Base-by-base conservation (phyloP, 1,140 invertebrate species). In the Lepidurus packardi region DNA sequence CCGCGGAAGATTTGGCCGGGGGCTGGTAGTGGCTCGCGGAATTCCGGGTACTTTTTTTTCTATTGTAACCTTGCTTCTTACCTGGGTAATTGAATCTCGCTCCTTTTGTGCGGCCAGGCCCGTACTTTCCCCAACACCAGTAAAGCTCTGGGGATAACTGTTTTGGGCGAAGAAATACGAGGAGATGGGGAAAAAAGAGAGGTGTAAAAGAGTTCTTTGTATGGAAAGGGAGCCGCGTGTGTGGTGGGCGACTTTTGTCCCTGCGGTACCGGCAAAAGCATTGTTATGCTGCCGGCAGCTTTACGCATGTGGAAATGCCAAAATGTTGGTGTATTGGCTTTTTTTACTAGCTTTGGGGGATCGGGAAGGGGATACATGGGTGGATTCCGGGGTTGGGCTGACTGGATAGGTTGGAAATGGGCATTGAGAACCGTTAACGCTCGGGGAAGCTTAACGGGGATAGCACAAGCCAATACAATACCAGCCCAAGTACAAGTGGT, bases 251-350 rank as follows among this genome's bases (percentile, higher is more conserved):
- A n/a, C 53, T 65, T 65, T n/a, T 7, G 53, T 65, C 53, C 53
- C n/a, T 21, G 4, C 53, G 53, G 53, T 65, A 65, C n/a, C 21
- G 6, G 53, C 16, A 13, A n/a, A 65, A 65, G 53, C 53, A 65
- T 65, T 65, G 53, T 65, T 65, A 65, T 65, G 53, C 53, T 21
- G 53, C 53, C 13, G 53, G 53, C 21, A 65, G 16, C 21, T 65
- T 65, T 21, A 21, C 21, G 21, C 53, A 16, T n/a, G 53, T 65
- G 21, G n/a, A 13, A n/a, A 13, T 65, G 53, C 53, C 53, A 65
- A 65, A 65, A 65, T 65, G 21, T 65, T 65, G 53, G 53, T 65
- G 0, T 65, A 65, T 65, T 65, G 53, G 53, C 53, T 65, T 65
- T 34, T 34, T 65, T 65, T n/a, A n/a, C 53, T n/a, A n/a, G 53